These are phyloP conservation scores for Rhingia campestris DNA, from an alignment of 2,888 invertebrate species.

Conservation along the genomic window DNA sequence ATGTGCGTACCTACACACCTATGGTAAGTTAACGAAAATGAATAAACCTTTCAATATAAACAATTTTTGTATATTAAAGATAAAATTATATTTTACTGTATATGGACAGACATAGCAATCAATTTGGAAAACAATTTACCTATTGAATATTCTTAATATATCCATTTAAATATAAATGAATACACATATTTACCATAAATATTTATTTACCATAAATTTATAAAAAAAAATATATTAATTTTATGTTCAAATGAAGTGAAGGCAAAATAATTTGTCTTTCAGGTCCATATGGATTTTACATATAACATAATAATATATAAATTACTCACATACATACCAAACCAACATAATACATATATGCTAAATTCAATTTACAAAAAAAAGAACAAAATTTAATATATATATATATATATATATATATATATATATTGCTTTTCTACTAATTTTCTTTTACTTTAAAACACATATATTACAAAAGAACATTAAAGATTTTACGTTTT, in stretches of 20 bases:
- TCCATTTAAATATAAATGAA: constrained; percentile 11
- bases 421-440: constrained; percentile 37
- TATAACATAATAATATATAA: neutral
- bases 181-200: neutral
- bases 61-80: constrained; percentile 34
- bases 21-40: constrained; percentile 49
- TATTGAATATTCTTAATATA: constrained; percentile 9
- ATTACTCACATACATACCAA: constrained; percentile 20
- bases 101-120: constrained; percentile 74
- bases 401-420: too few species aligned
- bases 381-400: too few species aligned
- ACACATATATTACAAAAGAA: constrained; percentile 35
- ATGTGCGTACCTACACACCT: neutral
- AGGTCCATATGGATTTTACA: constrained; percentile 44
- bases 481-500: constrained; percentile 68
- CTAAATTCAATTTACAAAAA: constrained; percentile 51
- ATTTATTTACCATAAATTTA: neutral
- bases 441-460: constrained; percentile 26
- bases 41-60: constrained; percentile 50
- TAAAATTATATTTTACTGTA: constrained; percentile 71
- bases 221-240: constrained; percentile 8
- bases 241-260: constrained; percentile 7
- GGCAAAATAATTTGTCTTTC: constrained; percentile 13
- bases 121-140: constrained; percentile 61
- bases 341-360: constrained; percentile 10